Base-by-base conservation (phyloP, 1,140 invertebrate genomes). In the Philopotamus ludificatus region DNA sequence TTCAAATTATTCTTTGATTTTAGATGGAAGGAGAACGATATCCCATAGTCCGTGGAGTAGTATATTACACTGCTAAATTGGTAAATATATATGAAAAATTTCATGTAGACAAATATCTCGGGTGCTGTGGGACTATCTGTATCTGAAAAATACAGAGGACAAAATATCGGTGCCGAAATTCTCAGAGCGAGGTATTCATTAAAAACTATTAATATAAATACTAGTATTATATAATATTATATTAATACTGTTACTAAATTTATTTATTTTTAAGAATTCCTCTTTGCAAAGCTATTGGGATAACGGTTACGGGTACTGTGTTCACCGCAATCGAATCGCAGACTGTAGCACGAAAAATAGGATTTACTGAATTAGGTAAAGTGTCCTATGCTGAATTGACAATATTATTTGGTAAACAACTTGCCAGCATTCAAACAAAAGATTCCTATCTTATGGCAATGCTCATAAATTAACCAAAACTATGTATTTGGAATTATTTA, bases 151-250 rank as follows among this genome's bases (percentile, higher is more conserved):
- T 75, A 76, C 50, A 63, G 79, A 4, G 79, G 80, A 12, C 78
- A 80, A 72, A 80, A 80, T 60, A 76, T 82, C 12, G 80, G 78
- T 0, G 75, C 73, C 20, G 74, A 74, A 61, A 67, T 81, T 0
- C 73, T 81, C 28, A 76, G 73, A 63, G 75, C 74, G 1, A 79
- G 79, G 78, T 80, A 68, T 47, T n/a, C n/a, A n/a, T n/a, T n/a
- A n/a, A n/a, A n/a, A n/a, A n/a, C n/a, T n/a, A n/a, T n/a, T n/a
- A n/a, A n/a, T n/a, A n/a, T n/a, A n/a, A n/a, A n/a, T n/a, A n/a
- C n/a, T n/a, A n/a, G n/a, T n/a, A n/a, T n/a, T n/a, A n/a, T n/a
- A n/a, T n/a, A n/a, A n/a, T n/a, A n/a, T n/a, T n/a, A n/a, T n/a
- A n/a, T n/a, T n/a, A n/a, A n/a, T n/a, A n/a, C n/a, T n/a, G n/a